Percentiles rank a stretch among this genome's conserved stretches.
Evolutionary conservation across 2,888 invertebrate genomes (phyloP).

Genomic region (Lithophane leautieri): DNA sequence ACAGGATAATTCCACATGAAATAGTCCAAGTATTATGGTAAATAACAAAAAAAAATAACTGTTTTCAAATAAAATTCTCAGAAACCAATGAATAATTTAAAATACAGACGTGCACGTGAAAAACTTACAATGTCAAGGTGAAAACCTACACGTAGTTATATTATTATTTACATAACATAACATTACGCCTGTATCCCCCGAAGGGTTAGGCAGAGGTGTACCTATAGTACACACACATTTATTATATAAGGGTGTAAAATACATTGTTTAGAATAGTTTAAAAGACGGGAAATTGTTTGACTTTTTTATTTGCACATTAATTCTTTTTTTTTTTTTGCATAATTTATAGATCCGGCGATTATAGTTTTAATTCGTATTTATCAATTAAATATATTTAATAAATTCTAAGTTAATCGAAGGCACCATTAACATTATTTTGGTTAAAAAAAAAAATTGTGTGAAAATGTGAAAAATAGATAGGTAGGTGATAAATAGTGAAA

Average conservation of each 20-base stretch:
- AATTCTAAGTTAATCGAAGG: neutral
- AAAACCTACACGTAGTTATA: neutral
- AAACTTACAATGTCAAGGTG: conserved; percentile 45
- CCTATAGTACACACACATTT: neutral
- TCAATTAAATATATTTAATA: neutral
- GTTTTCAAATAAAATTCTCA: conserved; percentile 43
- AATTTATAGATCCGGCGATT: too few relatives aligned
- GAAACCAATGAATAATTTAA: conserved; percentile 41
- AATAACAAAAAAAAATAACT: conserved; percentile 14
- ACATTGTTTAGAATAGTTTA: neutral
- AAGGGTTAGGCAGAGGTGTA: neutral
- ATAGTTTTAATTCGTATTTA: neutral
- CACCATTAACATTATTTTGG: neutral
- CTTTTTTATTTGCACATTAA: neutral
- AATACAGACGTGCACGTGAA: conserved; percentile 5
- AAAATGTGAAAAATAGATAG: neutral
- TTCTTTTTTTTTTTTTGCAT: neutral
- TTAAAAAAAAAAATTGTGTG: neutral
- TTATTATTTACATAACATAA: neutral
- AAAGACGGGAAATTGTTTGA: neutral
- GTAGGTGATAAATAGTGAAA: neutral
- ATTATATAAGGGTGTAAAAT: neutral
- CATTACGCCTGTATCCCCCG: neutral
- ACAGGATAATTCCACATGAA: conserved; percentile 29
- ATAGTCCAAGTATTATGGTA: neutral